Evolutionary conservation across 2,888 invertebrate genomes (phyloP).

Genomic region (Drosophila paranaensis): DNA sequence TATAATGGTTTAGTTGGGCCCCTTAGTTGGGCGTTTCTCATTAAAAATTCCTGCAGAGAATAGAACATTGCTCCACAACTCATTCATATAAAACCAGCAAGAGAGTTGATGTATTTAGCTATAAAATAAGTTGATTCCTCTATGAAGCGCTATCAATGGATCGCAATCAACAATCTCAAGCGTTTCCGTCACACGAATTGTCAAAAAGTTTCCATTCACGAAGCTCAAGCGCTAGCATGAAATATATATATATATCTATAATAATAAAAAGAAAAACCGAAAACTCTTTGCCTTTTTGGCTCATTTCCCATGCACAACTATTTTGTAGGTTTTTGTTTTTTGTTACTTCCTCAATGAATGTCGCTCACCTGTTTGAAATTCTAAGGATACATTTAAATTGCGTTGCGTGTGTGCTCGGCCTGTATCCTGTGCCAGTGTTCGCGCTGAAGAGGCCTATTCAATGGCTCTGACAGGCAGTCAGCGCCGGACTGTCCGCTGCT

Average conservation of each 20-base stretch:
- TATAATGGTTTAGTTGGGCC: too few relatives aligned
- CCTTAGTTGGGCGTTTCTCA: too few relatives aligned
- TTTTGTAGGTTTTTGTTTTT: slow-evolving; percentile 28
- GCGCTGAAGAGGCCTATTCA: slow-evolving; percentile 65
- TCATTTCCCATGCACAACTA: slow-evolving; percentile 15
- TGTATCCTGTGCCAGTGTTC: slow-evolving; percentile 66
- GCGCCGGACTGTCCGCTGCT: slow-evolving; percentile 58
- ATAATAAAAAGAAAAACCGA: slow-evolving; percentile 1
- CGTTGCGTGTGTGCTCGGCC: slow-evolving; percentile 67
- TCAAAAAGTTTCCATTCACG: slow-evolving; percentile 11
- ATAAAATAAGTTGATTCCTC: not conserved
- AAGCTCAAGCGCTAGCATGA: slow-evolving; percentile 1
- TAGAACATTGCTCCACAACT: too few relatives aligned
- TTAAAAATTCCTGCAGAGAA: too few relatives aligned
- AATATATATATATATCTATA: not conserved
- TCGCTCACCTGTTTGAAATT: slow-evolving; percentile 78
- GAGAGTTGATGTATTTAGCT: not conserved
- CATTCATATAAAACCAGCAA: too few relatives aligned
- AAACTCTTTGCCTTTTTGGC: slow-evolving; percentile 26
- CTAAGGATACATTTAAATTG: slow-evolving; percentile 78
- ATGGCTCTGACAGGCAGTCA: slow-evolving; percentile 54
- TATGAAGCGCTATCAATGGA: not conserved
- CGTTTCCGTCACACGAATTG: slow-evolving; percentile 11
- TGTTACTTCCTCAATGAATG: slow-evolving; percentile 51
- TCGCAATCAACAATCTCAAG: slow-evolving; percentile 1